Percentiles rank a stretch among this genome's conserved stretches.
Conservation (phyloP, 2,113 vertebrate species). For the Egretta garzetta region DNA sequence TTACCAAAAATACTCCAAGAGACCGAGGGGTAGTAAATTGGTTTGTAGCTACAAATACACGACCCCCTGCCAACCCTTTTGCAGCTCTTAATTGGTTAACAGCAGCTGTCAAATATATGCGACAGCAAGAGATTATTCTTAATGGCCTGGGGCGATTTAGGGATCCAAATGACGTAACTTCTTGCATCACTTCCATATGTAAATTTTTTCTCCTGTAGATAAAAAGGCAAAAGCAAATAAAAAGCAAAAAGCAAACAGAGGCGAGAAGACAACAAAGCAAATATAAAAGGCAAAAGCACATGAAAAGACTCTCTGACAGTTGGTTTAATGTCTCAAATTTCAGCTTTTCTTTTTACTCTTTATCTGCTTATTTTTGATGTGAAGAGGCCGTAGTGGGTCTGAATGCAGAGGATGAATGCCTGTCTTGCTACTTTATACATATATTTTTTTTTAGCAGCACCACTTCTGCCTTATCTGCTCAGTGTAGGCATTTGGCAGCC, state of each 20-base stretch:
- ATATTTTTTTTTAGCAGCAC: not conserved
- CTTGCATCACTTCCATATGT: not conserved
- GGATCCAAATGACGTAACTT: not conserved
- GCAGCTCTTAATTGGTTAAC: not conserved
- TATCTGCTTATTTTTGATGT: not conserved
- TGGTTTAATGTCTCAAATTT: not conserved
- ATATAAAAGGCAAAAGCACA: not conserved
- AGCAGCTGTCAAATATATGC: not conserved
- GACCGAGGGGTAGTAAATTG: not conserved
- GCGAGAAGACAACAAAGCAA: not conserved
- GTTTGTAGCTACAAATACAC: not conserved
- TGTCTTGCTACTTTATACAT: not conserved
- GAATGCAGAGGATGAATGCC: not conserved
- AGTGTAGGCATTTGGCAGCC: not conserved
- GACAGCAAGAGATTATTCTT: not conserved
- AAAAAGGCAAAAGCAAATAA: constrained; percentile 16
- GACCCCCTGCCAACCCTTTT: not conserved
- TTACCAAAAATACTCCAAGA: not conserved
- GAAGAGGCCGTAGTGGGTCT: not conserved
- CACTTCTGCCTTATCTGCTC: not conserved
- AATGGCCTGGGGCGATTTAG: not conserved
- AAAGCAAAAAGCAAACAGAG: not conserved
- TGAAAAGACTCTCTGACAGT: not conserved
- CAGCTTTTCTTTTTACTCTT: not conserved
- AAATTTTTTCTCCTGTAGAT: not conserved